Evolutionary conservation across 2,113 vertebrate genomes (phyloP).

Genomic region (Romanogobio albipinnatus): DNA sequence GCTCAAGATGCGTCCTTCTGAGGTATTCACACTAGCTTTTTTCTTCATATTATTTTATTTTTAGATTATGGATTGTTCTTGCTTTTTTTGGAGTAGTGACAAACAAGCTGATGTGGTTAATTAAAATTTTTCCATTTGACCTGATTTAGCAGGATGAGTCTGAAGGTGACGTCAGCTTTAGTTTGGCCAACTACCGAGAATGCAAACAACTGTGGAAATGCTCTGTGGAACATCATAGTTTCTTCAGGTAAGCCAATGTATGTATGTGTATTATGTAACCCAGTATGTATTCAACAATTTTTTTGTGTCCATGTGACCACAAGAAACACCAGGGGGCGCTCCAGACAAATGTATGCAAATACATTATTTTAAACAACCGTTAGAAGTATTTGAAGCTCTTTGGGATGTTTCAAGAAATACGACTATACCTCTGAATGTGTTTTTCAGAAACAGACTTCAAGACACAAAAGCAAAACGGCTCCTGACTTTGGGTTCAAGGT

Average conservation of each 20-base stretch:
- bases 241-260: constrained; percentile 86
- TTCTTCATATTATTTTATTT: not conserved
- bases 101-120: constrained; percentile 34
- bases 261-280: not conserved
- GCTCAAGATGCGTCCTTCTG: constrained; percentile 91
- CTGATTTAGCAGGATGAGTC: constrained; percentile 86
- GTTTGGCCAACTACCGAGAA: constrained; percentile 91
- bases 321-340: constrained; percentile 9
- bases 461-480: constrained; percentile 80
- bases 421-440: constrained; percentile 75
- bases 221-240: constrained; percentile 94
- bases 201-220: constrained; percentile 98
- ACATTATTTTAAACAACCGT: not conserved
- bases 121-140: constrained; percentile 4
- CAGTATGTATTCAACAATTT: too few relatives aligned
- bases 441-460: constrained; percentile 84
- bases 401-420: not conserved
- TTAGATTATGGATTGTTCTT: not conserved
- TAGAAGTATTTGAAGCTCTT: not conserved
- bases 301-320: not conserved
- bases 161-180: constrained; percentile 94
- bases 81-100: not conserved
- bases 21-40: constrained; percentile 73
- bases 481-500: constrained; percentile 90
- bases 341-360: not conserved